Evolutionary conservation across 2,888 invertebrate species (phyloP), one percentile per base, ranked within the genome.

Genomic region (Hetaerina titia): DNA sequence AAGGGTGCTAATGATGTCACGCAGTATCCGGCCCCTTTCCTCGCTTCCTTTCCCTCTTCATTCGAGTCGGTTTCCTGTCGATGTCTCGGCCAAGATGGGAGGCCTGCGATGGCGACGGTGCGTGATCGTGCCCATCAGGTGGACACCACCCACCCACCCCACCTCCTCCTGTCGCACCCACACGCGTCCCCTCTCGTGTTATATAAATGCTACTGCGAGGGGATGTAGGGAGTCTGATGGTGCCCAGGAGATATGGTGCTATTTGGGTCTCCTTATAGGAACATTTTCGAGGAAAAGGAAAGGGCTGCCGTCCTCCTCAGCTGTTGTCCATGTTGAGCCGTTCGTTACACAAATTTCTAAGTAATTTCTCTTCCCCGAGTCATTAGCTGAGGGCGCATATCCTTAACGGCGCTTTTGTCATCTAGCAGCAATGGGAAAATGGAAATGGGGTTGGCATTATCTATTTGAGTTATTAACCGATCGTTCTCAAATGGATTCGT

Each of bases 1-100:
- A 74, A 92, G 92, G 56, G 92, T 69, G 92, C 92, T 92, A 92
- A 69, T 69, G 92, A 92, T 92, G 92, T 92, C 92, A 92, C 81
- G 81, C 92, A 92, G 92, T 69, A 64, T 90, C 90, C 90, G 64
- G 25, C 56, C 90, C 64, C 57, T 11, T 64, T 92, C 69, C 6
- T 69, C 15, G 63, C 63, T 31, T 11, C 90, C 63, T 64, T 64
- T 90, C n/a, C 22, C 19, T 69, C 69, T 69, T 69, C 69, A 69
- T 69, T n/a, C 19, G 22, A 64, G 11, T 64, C 64, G 69, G 69
- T 69, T 31, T 81, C 81, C 81, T 74, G 64, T 56, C 92, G 60
- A 92, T 22, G 69, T 92, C 74, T 74, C n/a, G 92, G 69, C 56
- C 92, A 92, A 57, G 92, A 74, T 69, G 45, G 45, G 89, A 9